Base-by-base conservation (phyloP, 2,797 vertebrate genomes). In the Macropodus opercularis region DNA sequence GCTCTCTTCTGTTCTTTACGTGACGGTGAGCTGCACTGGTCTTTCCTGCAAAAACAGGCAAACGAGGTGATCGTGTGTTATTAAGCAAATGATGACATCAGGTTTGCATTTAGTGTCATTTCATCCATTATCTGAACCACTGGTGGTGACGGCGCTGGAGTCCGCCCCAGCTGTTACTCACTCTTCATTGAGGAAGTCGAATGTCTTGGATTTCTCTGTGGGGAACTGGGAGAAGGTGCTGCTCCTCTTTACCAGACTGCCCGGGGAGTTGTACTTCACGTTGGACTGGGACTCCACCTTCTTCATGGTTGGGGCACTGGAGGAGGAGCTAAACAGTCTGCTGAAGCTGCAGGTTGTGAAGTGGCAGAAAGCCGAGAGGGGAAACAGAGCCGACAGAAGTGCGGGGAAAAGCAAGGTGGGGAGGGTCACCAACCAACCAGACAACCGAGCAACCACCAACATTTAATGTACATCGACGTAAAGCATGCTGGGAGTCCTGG, bases 1-100 rank as follows among this genome's bases (percentile, higher is more conserved):
- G 95, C 96, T 0, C 95, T 93, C 75, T 97, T 97, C 90, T 98
- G 95, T 79, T 99, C 98, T 0, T 95, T 94, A n/a, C 96, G 94
- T 0, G 94, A 93, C 2, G 88, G 83, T 17, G 91, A 92, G 56
- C 91, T 91, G 69, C 62, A 87, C 43, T 79, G 83, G 38, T 92
- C 92, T 66, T 90, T 84, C 8, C 92, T 93, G 29, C 51, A 27
- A 15, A 6, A 34, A 18, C 13, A 44, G 19, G 15, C 43, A n/a
- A 56, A 5, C 38, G 6, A 63, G 3, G 57, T 2, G 61, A n/a
- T n/a, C n/a, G n/a, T n/a, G n/a, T n/a, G n/a, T n/a, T n/a, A n/a
- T n/a, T n/a, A n/a, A n/a, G n/a, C n/a, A n/a, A n/a, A n/a, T n/a
- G n/a, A n/a, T n/a, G n/a, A n/a, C n/a, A n/a, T n/a, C n/a, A n/a